Base-by-base conservation (phyloP, 2,113 vertebrate species). In the Dipodomys spectabilis region DNA sequence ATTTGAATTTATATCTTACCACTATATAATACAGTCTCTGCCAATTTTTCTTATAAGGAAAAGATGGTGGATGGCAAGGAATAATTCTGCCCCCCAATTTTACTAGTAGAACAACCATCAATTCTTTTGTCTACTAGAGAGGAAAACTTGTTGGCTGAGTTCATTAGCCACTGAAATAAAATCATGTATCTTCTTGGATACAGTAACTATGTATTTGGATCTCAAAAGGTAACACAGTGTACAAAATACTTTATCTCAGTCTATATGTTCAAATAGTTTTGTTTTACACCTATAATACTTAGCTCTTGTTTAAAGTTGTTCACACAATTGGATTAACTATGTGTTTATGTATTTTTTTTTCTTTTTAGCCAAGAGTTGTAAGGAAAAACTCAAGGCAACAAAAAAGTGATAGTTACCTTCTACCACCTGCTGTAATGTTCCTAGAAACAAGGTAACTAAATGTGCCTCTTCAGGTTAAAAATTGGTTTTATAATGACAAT, bases 161-260 rank as follows among this genome's bases (percentile, higher is more conserved):
- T 95, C 86, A 94, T 95, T 89, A 94, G 83, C 75, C 93, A 92
- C 96, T 93, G 86, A 96, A 96, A 97, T 97, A 96, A 86, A 91
- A 92, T 92, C 82, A 87, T 92, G 87, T 97, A 67, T 45, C 57
- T 20, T 73, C 64, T 91, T 32, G 11, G 65, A 62, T 92, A 10
- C 15, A 81, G 25, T 57, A 79, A 53, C 32, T 88, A 30, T 77
- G 6, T 28, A 73, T 45, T 91, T 44, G 45, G 32, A 68, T 89
- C 84, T 90, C 20, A 94, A 64, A 94, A 94, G 90, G 82, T 64
- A 53, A 80, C 35, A 68, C 81, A 62, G 64, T 53, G 53, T 30
- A 22, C 62, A 73, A n/a, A 84, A 35, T 71, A n/a, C n/a, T 88
- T 77, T 79, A 80, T 57, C 57, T 92, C 44, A 94, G 35, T 72